These are phyloP conservation scores for Gephyroberyx darwinii DNA, from an alignment of 2,797 vertebrate genomes.

Conservation along the genomic window DNA sequence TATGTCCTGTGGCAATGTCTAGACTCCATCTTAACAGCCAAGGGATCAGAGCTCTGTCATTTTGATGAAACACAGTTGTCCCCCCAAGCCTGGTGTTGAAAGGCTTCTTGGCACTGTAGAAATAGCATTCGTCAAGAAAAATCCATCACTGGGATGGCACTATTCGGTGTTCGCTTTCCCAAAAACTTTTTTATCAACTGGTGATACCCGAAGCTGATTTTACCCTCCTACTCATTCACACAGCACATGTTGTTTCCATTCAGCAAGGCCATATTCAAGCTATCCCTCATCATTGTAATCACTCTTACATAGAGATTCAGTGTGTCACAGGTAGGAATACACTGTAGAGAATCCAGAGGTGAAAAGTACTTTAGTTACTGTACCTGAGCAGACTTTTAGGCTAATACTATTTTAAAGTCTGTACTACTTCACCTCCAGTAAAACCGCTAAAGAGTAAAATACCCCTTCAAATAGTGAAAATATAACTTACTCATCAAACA, in stretches of 20 bases:
- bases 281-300: conserved; percentile 1
- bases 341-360: not conserved
- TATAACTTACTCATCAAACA: no score
- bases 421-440: conserved; percentile 13
- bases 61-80: conserved; percentile 45
- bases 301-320: not conserved
- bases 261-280: not conserved
- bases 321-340: conserved; percentile 1
- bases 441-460: no score
- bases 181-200: not conserved
- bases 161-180: not conserved
- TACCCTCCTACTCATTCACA: not conserved
- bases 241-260: not conserved
- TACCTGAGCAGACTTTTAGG: conserved; percentile 5
- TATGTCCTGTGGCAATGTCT: conserved; percentile 61
- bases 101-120: conserved; percentile 20
- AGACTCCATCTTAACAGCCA: conserved; percentile 53
- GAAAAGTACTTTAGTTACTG: conserved; percentile 1
- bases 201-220: not conserved
- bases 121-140: not conserved
- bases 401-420: conserved; percentile 54
- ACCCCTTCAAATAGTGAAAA: not conserved
- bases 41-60: conserved; percentile 47
- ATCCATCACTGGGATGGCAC: not conserved
- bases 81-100: conserved; percentile 31